Conservation (phyloP, 2,113 vertebrate species). For the Dicaeum eximium region DNA sequence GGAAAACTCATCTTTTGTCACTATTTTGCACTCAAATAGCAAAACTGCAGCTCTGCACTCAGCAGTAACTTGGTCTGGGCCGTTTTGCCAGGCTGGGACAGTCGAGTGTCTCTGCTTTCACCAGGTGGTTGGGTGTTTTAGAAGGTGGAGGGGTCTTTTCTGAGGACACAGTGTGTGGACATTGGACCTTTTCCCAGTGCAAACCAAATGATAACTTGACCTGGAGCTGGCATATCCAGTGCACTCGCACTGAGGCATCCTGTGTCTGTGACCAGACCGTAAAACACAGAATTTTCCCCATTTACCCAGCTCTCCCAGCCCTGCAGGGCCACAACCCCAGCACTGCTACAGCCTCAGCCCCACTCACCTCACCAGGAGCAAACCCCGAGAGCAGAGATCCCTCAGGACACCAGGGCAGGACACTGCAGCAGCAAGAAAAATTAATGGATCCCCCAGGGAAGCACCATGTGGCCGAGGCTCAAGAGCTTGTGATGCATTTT, state of each 20-base stretch:
- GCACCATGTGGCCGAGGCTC: neutral
- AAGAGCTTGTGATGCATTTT: neutral
- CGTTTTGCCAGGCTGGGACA: neutral
- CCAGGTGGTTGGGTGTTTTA: neutral
- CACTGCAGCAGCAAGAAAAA: neutral
- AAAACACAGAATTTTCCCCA: neutral
- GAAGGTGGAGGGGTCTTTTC: neutral
- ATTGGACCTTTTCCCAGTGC: neutral
- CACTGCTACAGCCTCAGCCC: neutral
- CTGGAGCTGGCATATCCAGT: neutral
- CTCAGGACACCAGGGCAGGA: neutral
- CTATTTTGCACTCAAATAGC: neutral
- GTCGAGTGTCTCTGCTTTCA: neutral
- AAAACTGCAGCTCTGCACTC: neutral
- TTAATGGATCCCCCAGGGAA: neutral
- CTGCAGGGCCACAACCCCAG: neutral
- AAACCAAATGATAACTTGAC: neutral
- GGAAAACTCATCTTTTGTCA: neutral
- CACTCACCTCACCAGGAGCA: neutral
- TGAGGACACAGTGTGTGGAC: neutral
- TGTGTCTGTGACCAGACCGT: accelerated
- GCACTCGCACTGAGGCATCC: neutral
- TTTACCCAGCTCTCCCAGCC: neutral
- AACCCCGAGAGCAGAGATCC: neutral
- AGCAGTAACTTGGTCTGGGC: neutral